These are phyloP conservation scores for Alectura lathami DNA, from an alignment of 2,113 vertebrate species.

Conservation along the genomic window DNA sequence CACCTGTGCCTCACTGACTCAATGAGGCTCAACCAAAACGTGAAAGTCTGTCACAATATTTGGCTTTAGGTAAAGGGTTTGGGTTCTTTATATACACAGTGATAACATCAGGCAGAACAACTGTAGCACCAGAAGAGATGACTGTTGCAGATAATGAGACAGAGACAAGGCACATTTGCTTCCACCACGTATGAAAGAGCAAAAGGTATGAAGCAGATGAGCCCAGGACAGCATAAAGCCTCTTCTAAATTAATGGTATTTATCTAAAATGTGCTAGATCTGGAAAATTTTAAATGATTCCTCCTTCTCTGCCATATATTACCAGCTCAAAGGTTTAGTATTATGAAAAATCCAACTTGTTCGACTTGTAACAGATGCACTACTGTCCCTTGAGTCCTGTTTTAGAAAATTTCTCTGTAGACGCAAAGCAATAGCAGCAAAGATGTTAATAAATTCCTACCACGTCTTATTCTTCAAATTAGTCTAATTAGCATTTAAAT, in stretches of 20 bases:
- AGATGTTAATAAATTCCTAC: constrained; percentile 50
- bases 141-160: background rate
- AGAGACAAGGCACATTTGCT: background rate
- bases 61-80: background rate
- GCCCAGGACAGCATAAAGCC: background rate
- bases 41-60: background rate
- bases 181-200: background rate
- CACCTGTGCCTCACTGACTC: background rate
- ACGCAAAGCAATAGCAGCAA: constrained; percentile 26
- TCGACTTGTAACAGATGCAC: constrained; percentile 42
- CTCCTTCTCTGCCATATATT: background rate
- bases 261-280: background rate
- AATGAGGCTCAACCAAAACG: background rate
- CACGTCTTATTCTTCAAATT: constrained; percentile 58
- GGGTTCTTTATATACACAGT: background rate
- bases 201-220: background rate
- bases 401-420: constrained; percentile 53
- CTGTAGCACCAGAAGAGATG: background rate
- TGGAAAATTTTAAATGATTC: background rate
- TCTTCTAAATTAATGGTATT: background rate
- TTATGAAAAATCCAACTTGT: background rate
- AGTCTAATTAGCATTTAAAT: constrained; percentile 72
- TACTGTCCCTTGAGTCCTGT: constrained; percentile 29
- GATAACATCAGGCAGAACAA: background rate
- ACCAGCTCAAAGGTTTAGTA: background rate